These are phyloP conservation scores for Aplochiton taeniatus DNA, from an alignment of 2,797 vertebrate species.

Conservation along the genomic window DNA sequence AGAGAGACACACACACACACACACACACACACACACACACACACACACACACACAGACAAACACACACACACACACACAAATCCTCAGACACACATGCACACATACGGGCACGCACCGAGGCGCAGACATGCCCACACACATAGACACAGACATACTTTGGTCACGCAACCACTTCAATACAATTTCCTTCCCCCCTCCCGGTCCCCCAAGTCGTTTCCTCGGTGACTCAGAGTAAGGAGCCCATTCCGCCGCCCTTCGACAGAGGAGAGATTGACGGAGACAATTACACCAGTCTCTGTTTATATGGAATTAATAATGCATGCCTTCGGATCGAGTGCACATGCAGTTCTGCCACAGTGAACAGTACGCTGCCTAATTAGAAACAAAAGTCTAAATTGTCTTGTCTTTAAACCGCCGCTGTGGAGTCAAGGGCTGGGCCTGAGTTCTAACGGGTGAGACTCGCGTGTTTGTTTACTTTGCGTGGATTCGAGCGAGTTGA, in stretches of 20 bases:
- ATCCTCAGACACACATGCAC: too few relatives aligned
- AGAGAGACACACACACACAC: conserved; percentile 34
- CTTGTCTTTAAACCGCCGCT: too few relatives aligned
- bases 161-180: too few relatives aligned
- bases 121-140: too few relatives aligned
- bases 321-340: conserved; percentile 42
- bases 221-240: conserved; percentile 48
- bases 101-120: too few relatives aligned
- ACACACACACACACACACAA: not conserved
- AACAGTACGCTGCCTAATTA: too few relatives aligned
- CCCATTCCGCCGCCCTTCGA: conserved; percentile 61
- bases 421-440: too few relatives aligned
- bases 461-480: too few relatives aligned
- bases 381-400: too few relatives aligned
- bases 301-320: conserved; percentile 70
- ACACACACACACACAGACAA: conserved; percentile 15
- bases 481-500: too few relatives aligned
- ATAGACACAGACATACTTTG: too few relatives aligned
- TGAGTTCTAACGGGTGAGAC: too few relatives aligned
- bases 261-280: conserved; percentile 55
- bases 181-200: not conserved
- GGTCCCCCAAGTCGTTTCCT: conserved; percentile 51
- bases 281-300: conserved; percentile 62
- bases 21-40: not conserved
- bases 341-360: not conserved